A percentile compares a stretch with the other conserved stretches of the same genome.
These are phyloP conservation scores for Geophilus truncorum DNA, from an alignment of 2,888 invertebrate genomes.

Conservation along the genomic window DNA sequence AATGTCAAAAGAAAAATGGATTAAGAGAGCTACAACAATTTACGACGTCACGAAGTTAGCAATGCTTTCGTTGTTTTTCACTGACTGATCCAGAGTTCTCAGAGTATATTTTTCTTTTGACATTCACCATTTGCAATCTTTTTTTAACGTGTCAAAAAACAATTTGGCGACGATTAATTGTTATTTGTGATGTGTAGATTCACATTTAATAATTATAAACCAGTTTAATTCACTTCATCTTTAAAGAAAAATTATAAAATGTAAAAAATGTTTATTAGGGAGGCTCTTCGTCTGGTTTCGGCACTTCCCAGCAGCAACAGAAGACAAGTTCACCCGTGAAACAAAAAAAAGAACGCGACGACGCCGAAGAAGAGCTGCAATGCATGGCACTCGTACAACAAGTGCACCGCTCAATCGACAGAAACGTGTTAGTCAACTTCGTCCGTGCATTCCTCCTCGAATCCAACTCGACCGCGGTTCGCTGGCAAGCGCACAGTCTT, in stretches of 20 bases:
- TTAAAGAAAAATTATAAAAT: no score
- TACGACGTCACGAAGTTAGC: no score
- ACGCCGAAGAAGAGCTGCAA: slow-evolving; percentile 62
- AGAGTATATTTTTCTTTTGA: no score
- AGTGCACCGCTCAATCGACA: slow-evolving; percentile 61
- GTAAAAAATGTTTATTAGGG: no score
- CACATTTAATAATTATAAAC: not conserved
- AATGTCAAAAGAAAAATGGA: no score
- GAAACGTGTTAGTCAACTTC: slow-evolving; percentile 64
- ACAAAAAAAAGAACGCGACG: slow-evolving; percentile 41
- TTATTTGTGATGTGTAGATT: not conserved
- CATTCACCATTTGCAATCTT: no score
- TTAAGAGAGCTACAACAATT: no score
- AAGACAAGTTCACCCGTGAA: slow-evolving; percentile 37
- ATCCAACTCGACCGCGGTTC: slow-evolving; percentile 83
- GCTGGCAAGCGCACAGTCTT: slow-evolving; percentile 93
- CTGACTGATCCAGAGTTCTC: no score
- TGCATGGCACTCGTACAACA: slow-evolving; percentile 64
- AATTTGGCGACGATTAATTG: not conserved
- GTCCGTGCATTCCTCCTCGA: slow-evolving; percentile 86
- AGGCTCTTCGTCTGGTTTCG: not conserved
- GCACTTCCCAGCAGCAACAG: slow-evolving; percentile 13
- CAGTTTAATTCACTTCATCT: no score
- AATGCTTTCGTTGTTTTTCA: no score
- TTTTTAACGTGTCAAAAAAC: no score